phyloP scores from a whole-genome alignment of 1,140 invertebrate species.

The Ridgeia piscesae region DNA sequence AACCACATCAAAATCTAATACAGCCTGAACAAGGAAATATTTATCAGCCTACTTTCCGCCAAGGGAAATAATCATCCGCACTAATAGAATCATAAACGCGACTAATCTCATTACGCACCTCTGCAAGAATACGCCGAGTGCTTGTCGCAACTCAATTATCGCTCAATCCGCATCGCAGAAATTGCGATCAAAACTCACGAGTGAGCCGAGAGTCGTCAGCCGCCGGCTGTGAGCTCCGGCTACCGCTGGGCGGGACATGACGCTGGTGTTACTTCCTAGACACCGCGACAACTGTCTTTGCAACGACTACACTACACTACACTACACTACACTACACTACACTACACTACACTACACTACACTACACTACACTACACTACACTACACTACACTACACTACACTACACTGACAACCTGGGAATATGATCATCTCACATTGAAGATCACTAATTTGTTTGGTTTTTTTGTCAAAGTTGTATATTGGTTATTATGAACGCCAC shows the following conservation, averaged over 20 bases:
- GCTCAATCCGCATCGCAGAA: background rate
- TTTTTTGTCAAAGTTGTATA: background rate
- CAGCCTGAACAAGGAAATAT: constrained; percentile 14
- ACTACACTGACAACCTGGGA: too few relatives aligned
- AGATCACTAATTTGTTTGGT: background rate
- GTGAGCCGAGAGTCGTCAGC: background rate
- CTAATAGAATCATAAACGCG: constrained; percentile 24
- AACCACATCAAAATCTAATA: constrained; percentile 17
- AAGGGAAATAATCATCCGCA: constrained; percentile 9
- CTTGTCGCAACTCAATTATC: constrained; percentile 17
- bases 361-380: too few relatives aligned
- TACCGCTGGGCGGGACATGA: background rate
- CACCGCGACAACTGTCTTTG: too few relatives aligned
- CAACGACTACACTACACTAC: too few relatives aligned
- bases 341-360: too few relatives aligned
- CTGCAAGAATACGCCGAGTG: background rate
- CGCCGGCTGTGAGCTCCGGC: background rate
- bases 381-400: too few relatives aligned
- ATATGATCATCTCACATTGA: background rate
- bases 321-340: too few relatives aligned
- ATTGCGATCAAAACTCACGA: constrained; percentile 2
- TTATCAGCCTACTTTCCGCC: background rate
- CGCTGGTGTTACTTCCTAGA: background rate
- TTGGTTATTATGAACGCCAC: background rate
- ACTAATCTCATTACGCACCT: constrained; percentile 13